phyloP scores from a whole-genome alignment of 2,888 invertebrate species.

The Therioaphis trifolii region DNA sequence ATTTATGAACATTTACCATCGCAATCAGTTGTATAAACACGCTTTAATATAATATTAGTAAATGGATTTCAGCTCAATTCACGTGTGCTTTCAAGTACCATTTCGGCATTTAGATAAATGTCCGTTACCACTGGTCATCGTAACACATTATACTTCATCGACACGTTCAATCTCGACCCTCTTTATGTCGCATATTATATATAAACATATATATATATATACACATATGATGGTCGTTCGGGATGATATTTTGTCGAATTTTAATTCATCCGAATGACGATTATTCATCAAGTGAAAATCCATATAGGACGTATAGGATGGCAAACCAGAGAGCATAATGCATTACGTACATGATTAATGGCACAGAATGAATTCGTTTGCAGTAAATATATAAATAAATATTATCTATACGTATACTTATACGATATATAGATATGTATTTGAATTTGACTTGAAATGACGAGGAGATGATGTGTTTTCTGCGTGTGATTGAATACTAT shows the following conservation, averaged over 20 bases:
- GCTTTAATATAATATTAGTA: constrained; percentile 7
- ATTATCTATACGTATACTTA: too few species aligned
- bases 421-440: too few species aligned
- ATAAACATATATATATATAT: too few species aligned
- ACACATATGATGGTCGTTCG: not conserved
- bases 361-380: not conserved
- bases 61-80: constrained; percentile 7
- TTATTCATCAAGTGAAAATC: not conserved
- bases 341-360: not conserved
- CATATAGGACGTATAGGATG: not conserved
- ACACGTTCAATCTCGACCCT: constrained; percentile 23
- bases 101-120: not conserved
- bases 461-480: not conserved
- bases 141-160: not conserved
- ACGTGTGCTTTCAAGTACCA: not conserved
- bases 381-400: too few species aligned
- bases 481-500: not conserved
- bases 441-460: not conserved
- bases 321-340: too few species aligned
- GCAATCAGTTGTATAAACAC: constrained; percentile 22
- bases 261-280: not conserved
- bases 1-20: constrained; percentile 10
- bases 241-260: not conserved
- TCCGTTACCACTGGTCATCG: not conserved
- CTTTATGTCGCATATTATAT: not conserved